A percentile compares a stretch with the other conserved stretches of the same genome.
phyloP scores from a whole-genome alignment of 2,797 vertebrate species.

The Ceyx erithaca region DNA sequence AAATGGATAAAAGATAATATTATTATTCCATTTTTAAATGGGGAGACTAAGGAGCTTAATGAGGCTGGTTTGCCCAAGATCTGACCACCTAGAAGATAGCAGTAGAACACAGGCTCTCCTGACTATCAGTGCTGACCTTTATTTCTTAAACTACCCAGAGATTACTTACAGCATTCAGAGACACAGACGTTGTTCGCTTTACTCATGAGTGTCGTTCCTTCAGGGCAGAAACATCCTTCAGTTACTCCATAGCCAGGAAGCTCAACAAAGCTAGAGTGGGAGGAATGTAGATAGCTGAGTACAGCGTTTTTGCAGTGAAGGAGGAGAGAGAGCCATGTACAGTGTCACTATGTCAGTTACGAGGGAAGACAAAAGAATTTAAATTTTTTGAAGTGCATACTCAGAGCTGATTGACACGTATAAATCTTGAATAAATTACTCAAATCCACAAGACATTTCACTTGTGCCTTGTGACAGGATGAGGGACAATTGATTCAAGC shows the following conservation, averaged over 20 bases:
- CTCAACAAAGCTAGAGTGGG: slow-evolving; percentile 17
- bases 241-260: slow-evolving; percentile 41
- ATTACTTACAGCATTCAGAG: slow-evolving; percentile 67
- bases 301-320: neutral
- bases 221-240: slow-evolving; percentile 83
- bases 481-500: too few species aligned
- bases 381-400: neutral
- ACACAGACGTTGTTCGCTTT: slow-evolving; percentile 53
- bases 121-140: neutral
- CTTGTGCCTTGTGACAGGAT: neutral
- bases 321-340: neutral
- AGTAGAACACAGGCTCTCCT: neutral
- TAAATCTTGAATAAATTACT: neutral
- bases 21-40: neutral
- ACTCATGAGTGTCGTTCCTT: slow-evolving; percentile 14
- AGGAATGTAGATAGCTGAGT: neutral
- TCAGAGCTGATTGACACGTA: neutral
- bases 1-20: neutral
- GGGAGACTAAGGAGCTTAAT: neutral
- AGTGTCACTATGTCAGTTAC: neutral
- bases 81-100: neutral
- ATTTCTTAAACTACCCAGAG: neutral
- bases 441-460: neutral
- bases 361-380: neutral
- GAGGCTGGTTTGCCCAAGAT: neutral